phyloP scores from a whole-genome alignment of 64 coral and sea anemone genomes.

The Actinia equina region DNA sequence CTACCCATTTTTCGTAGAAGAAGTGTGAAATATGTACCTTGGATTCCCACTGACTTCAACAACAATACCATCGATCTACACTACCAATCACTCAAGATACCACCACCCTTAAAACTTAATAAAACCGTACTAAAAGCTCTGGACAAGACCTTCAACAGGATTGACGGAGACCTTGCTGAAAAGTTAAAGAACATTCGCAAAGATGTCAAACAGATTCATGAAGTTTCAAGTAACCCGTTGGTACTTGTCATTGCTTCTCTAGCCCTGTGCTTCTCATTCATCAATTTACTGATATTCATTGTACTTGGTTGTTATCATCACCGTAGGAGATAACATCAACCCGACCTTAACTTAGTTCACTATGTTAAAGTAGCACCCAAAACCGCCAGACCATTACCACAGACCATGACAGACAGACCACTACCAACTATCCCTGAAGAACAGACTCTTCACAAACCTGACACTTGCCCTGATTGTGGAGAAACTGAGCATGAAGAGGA shows the following conservation, averaged over 20 bases:
- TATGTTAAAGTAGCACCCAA: neutral
- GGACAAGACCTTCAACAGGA: neutral
- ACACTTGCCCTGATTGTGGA: neutral
- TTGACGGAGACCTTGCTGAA: neutral
- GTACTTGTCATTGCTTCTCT: neutral
- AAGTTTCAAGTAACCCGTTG: neutral
- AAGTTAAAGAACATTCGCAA: neutral
- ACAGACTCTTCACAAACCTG: neutral
- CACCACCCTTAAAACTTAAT: constrained; percentile 33
- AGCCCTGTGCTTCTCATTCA: neutral
- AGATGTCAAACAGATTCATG: neutral
- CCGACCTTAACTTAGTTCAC: neutral
- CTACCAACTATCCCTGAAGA: neutral
- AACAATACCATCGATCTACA: constrained; percentile 19
- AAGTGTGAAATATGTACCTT: constrained; percentile 19
- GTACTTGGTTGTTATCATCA: constrained; percentile 9
- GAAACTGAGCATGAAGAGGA: neutral
- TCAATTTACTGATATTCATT: neutral
- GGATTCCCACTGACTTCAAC: neutral
- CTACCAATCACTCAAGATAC: constrained; percentile 26
- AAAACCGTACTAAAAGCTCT: constrained; percentile 10
- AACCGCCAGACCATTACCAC: neutral
- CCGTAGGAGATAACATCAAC: neutral
- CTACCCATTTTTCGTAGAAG: constrained; percentile 23
- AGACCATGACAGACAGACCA: neutral